phyloP scores from a whole-genome alignment of 2,888 invertebrate species.

The Blastobasis adustella region DNA sequence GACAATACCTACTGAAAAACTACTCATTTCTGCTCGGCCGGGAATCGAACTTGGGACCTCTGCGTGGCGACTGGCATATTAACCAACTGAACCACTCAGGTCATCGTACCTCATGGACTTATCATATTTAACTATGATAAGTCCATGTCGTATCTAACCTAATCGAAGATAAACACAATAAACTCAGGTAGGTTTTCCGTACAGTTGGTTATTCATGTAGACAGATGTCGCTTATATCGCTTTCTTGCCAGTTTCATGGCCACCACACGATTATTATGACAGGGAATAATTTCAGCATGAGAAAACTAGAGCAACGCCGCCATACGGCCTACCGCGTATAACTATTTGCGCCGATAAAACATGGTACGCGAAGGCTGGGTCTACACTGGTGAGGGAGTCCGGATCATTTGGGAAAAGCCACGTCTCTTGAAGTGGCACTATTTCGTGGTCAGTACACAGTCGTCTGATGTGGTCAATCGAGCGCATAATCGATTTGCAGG shows the following conservation, averaged over 20 bases:
- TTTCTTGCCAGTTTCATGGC: not conserved
- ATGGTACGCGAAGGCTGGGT: not conserved
- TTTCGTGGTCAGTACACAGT: not conserved
- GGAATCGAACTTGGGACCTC: no score
- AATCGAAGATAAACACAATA: not conserved
- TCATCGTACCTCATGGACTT: no score
- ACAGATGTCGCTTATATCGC: not conserved
- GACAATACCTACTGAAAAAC: no score
- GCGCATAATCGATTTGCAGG: not conserved
- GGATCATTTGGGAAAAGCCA: not conserved
- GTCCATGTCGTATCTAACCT: not conserved
- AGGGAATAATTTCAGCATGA: not conserved
- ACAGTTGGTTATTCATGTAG: not conserved
- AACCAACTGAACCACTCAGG: no score
- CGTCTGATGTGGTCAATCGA: not conserved
- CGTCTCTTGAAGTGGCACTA: not conserved
- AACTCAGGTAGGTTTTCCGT: not conserved
- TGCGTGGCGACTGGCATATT: no score
- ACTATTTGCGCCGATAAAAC: not conserved
- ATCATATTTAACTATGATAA: not conserved
- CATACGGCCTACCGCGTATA: not conserved
- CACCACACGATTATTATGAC: not conserved
- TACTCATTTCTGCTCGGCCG: no score
- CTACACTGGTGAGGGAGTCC: not conserved
- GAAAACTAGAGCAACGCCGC: not conserved